These are phyloP conservation scores for Anoplopoma fimbria DNA, from an alignment of 2,113 vertebrate genomes.

Conservation along the genomic window DNA sequence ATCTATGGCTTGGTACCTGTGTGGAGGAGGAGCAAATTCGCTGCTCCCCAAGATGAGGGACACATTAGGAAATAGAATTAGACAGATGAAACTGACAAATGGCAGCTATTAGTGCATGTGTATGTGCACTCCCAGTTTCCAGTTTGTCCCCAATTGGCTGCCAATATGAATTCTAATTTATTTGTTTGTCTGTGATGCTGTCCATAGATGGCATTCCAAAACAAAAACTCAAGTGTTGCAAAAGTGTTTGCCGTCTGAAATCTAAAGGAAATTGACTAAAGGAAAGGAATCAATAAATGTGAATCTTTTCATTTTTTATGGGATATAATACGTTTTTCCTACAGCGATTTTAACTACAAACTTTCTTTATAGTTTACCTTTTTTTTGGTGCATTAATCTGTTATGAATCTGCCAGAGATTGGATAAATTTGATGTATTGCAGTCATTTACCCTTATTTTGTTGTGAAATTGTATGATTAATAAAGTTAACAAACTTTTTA, in stretches of 20 bases:
- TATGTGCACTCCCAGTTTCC: conserved; percentile 12
- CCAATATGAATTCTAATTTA: conserved; percentile 21
- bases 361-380: background rate
- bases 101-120: conserved; percentile 54
- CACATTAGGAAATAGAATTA: conserved; percentile 66
- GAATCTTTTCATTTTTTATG: conserved; percentile 15
- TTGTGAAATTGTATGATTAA: background rate
- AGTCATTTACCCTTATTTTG: background rate
- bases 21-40: conserved; percentile 45
- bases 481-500: background rate
- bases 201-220: conserved; percentile 4
- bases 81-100: conserved; percentile 68
- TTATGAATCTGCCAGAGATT: background rate
- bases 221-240: background rate
- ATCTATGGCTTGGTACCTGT: conserved; percentile 33
- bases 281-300: conserved; percentile 14
- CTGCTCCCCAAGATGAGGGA: conserved; percentile 53
- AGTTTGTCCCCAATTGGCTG: conserved; percentile 31
- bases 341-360: background rate
- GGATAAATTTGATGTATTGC: conserved; percentile 9
- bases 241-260: background rate
- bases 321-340: background rate
- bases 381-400: background rate
- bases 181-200: conserved; percentile 6
- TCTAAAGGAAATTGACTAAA: conserved; percentile 2